Evolutionary conservation across 2,113 vertebrate species (phyloP), one percentile per base, ranked within the genome.

Genomic region (Seriola dumerili): DNA sequence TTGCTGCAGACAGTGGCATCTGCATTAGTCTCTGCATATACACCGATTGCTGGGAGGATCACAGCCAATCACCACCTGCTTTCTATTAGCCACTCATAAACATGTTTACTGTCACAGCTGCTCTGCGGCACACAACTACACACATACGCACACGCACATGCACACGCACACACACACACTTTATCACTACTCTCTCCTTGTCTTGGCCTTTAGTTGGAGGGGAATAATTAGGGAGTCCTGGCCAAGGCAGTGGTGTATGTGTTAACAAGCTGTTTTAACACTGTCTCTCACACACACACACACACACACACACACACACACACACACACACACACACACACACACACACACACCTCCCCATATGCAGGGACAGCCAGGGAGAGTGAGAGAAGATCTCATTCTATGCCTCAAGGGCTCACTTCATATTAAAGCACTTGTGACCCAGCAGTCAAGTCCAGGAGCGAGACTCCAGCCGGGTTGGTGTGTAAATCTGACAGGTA

Each of bases 91-190:
- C 94, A 92, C 93, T 95, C 95, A 96, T 96, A 96, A 95, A 97
- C 95, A 96, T 97, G 96, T 97, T 97, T 97, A 97, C 96, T 96
- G 95, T 95, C 95, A 95, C 97, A 97, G 96, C 96, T 97, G 96
- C 95, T 95, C 94, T 89, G 87, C 94, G 95, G 96, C 96, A 96
- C 93, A 95, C 59, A 94, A 94, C 19, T 75, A 68, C 59, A 75
- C 62, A 54, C 72, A 63, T 46, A 70, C 96, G 96, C 94, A 95
- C 67, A 94, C 59, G 94, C 72, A 48, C 13, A 70, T 96, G 96
- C 94, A 95, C 67, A 94, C 59, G 94, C 72, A 48, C 13, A 64
- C 40, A 25, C 58, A 25, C 48, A 63, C 74, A 42, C 65, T 91
- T 93, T 84, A 89, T 89, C 80, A 76, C 79, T 63, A 13, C 83